These are phyloP conservation scores for Lucifuga dentata DNA, from an alignment of 2,113 vertebrate genomes.

Conservation along the genomic window DNA sequence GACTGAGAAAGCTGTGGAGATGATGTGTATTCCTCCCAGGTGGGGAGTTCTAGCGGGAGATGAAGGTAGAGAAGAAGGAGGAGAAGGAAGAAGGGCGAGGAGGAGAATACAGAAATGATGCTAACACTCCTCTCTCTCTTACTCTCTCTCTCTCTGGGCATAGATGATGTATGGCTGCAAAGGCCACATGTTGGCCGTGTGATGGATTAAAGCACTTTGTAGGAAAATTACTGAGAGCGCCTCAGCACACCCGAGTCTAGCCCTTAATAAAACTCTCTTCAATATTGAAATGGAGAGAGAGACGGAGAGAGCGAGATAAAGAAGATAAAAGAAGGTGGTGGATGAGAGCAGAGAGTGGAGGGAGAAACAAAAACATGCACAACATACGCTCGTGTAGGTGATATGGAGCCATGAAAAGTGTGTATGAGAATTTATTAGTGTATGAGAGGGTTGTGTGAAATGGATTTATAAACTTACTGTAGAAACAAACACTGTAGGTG, in stretches of 20 bases:
- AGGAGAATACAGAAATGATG: slow-evolving; percentile 61
- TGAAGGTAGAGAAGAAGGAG: slow-evolving; percentile 32
- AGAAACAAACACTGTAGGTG: neutral
- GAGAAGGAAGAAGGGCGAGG: slow-evolving; percentile 14
- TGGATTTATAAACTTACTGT: neutral
- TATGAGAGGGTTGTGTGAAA: slow-evolving; percentile 1
- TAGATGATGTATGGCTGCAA: slow-evolving; percentile 99
- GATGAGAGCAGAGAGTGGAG: slow-evolving; percentile 14
- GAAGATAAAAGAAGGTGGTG: slow-evolving; percentile 64
- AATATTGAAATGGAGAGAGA: slow-evolving; percentile 88
- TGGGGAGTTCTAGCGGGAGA: slow-evolving; percentile 61
- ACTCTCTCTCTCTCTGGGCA: slow-evolving; percentile 83
- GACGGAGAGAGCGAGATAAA: slow-evolving; percentile 49
- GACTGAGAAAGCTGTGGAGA: slow-evolving; percentile 60
- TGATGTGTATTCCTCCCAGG: slow-evolving; percentile 70
- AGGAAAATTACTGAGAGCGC: slow-evolving; percentile 98
- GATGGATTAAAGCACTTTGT: slow-evolving; percentile 99
- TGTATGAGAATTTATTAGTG: slow-evolving; percentile 1
- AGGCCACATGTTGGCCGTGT: slow-evolving; percentile 97
- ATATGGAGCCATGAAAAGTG: slow-evolving; percentile 6
- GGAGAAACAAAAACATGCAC: slow-evolving; percentile 26
- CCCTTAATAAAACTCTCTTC: slow-evolving; percentile 99
- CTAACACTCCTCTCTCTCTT: slow-evolving; percentile 57
- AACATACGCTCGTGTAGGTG: slow-evolving; percentile 20
- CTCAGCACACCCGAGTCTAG: slow-evolving; percentile 95